Evolutionary conservation across 2,113 vertebrate species (phyloP).

Genomic region (Hemicordylus capensis): DNA sequence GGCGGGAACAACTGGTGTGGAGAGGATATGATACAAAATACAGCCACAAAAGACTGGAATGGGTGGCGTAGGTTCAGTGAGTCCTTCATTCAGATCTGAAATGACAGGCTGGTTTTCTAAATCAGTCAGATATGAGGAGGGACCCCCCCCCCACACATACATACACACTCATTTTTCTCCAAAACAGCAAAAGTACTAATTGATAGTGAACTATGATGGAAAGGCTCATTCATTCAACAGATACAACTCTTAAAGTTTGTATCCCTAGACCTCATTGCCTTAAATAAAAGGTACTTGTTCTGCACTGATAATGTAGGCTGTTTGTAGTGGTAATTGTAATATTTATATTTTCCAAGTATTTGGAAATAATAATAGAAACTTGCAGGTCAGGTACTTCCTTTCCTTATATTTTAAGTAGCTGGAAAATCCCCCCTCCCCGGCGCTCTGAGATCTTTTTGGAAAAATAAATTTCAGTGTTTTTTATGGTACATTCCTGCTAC

Average conservation of each 20-base stretch:
- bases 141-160: no score
- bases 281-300: constrained; percentile 8
- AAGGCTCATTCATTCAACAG: constrained; percentile 13
- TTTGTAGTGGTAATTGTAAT: constrained; percentile 11
- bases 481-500: constrained; percentile 1
- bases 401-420: constrained; percentile 6
- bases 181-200: not conserved
- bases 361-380: constrained; percentile 1
- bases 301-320: not conserved
- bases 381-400: not conserved
- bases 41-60: constrained; percentile 39
- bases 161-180: not conserved
- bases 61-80: not conserved
- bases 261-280: not conserved
- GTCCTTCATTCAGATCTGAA: constrained; percentile 42
- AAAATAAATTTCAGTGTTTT: not conserved
- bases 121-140: not conserved
- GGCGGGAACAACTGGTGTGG: no score
- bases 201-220: constrained; percentile 27
- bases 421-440: not conserved
- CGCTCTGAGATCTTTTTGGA: not conserved
- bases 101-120: constrained; percentile 45
- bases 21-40: constrained; percentile 46
- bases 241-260: constrained; percentile 6
- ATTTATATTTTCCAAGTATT: constrained; percentile 32